A percentile compares a stretch with the other conserved stretches of the same genome.
phyloP scores from a whole-genome alignment of 2,113 vertebrate species.

The Centropus unirufus region DNA sequence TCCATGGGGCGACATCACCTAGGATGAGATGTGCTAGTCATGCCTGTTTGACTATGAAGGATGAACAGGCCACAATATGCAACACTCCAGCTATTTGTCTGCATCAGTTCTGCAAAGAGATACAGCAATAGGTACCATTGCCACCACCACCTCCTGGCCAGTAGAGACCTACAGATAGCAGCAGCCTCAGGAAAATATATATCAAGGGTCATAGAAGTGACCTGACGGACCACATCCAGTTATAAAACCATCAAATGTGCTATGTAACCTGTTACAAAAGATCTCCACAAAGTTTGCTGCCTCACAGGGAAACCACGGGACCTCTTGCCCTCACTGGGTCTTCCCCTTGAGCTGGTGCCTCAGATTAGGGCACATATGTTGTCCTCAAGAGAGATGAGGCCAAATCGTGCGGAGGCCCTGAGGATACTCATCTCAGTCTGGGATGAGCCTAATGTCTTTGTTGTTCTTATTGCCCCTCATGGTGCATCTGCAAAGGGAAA shows the following conservation, averaged over 20 bases:
- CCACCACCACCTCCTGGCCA: background rate
- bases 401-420: background rate
- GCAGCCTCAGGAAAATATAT: background rate
- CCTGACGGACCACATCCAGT: background rate
- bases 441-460: background rate
- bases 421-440: background rate
- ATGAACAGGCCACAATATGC: background rate
- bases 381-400: background rate
- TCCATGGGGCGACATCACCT: background rate
- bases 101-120: background rate
- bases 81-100: background rate
- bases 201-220: accelerated
- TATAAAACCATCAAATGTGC: background rate
- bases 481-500: background rate
- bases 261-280: background rate
- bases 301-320: background rate
- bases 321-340: background rate
- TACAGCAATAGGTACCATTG: background rate
- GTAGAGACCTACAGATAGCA: background rate
- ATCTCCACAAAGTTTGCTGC: background rate
- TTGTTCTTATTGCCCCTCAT: background rate
- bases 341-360: background rate
- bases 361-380: background rate
- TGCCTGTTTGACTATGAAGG: background rate
- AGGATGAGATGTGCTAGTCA: background rate